Percentiles rank a stretch among this genome's conserved stretches.
Conservation (phyloP, 2,113 vertebrate genomes). For the Galbula dea region DNA sequence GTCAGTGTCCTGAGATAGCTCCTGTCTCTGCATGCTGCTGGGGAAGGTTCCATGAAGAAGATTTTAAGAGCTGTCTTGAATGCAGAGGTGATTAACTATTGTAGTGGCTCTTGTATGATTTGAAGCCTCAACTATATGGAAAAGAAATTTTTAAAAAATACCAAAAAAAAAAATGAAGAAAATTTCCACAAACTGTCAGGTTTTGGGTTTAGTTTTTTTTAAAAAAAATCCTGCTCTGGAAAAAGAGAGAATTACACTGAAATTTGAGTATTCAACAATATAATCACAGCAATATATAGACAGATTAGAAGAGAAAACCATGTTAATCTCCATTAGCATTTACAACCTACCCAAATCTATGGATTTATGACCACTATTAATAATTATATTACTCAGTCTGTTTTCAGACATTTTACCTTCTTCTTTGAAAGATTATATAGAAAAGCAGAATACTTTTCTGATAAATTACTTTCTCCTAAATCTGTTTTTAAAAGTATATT, state of each 20-base stretch:
- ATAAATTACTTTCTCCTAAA: neutral
- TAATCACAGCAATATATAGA: neutral
- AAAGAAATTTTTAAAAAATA: neutral
- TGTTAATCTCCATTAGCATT: neutral
- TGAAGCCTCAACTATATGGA: neutral
- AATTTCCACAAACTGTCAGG: neutral
- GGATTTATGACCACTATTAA: neutral
- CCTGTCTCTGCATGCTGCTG: neutral
- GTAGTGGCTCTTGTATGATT: neutral
- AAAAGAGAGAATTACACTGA: neutral
- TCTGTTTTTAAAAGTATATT: neutral
- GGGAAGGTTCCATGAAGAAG: neutral
- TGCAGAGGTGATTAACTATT: neutral
- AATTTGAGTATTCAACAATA: neutral
- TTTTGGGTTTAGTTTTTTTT: neutral
- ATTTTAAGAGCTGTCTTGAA: neutral
- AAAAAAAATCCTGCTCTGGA: neutral
- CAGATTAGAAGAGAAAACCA: neutral
- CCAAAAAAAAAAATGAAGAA: neutral
- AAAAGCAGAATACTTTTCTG: neutral
- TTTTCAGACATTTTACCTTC: neutral
- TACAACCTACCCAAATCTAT: neutral
- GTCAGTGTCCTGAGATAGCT: neutral
- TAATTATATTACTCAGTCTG: neutral
- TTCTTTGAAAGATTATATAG: neutral